Evolutionary conservation across 2,888 invertebrate genomes (phyloP).

Genomic region (Ptychoptera contaminata): DNA sequence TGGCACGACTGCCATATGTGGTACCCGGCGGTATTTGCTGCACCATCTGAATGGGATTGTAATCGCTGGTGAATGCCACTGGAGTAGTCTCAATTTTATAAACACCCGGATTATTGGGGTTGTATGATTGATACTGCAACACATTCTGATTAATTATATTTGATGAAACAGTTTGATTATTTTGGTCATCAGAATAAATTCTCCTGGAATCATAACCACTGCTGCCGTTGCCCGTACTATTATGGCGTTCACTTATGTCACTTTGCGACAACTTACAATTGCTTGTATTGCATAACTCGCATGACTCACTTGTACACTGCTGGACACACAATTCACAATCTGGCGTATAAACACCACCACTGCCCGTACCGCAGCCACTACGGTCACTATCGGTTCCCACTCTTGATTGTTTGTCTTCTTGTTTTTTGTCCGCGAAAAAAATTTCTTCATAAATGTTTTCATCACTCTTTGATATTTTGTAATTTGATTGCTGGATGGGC

Average conservation of each 20-base stretch:
- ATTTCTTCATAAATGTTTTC: slow-evolving; percentile 32
- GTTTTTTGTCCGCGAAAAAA: slow-evolving; percentile 23
- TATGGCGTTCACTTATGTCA: too few relatives aligned
- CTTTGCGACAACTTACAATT: too few relatives aligned
- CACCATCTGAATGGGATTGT: slow-evolving; percentile 28
- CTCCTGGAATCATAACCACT: too few relatives aligned
- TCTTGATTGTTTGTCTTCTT: neutral
- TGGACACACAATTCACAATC: slow-evolving; percentile 29
- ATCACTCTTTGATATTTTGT: slow-evolving; percentile 24
- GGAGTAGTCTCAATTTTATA: slow-evolving; percentile 32
- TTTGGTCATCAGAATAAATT: too few relatives aligned
- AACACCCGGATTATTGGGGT: slow-evolving; percentile 31
- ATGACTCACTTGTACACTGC: slow-evolving; percentile 26
- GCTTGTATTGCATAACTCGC: slow-evolving; percentile 20
- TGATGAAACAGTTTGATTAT: neutral
- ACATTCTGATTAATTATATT: slow-evolving; percentile 14
- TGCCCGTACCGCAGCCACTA: neutral
- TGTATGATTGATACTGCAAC: slow-evolving; percentile 30
- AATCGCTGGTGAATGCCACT: slow-evolving; percentile 30
- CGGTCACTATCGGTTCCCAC: neutral
- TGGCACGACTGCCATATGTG: slow-evolving; percentile 14
- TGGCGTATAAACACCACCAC: slow-evolving; percentile 14
- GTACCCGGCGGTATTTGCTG: slow-evolving; percentile 14
- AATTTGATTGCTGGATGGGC: slow-evolving; percentile 8
- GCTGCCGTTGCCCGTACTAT: too few relatives aligned